Conservation (phyloP, 1,140 invertebrate genomes). For the Cephus cinctus region DNA sequence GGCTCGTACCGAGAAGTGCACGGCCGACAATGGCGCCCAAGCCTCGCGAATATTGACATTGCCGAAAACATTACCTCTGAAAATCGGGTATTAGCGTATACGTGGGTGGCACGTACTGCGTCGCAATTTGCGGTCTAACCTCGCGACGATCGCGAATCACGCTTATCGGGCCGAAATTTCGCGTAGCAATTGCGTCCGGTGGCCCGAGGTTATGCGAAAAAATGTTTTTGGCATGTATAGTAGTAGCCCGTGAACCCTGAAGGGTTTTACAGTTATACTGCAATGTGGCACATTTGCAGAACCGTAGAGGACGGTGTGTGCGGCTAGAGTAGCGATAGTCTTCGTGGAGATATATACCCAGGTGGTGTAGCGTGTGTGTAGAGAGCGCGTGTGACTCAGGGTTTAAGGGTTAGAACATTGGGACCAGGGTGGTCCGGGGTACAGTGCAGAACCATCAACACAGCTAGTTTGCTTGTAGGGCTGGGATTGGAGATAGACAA, state of each 20-base stretch:
- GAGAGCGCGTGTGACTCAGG: slow-evolving; percentile 33
- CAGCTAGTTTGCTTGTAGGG: slow-evolving; percentile 51
- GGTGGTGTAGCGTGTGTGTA: slow-evolving; percentile 25
- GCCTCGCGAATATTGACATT: slow-evolving; percentile 46
- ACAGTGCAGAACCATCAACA: slow-evolving; percentile 27
- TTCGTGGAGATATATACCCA: slow-evolving; percentile 27
- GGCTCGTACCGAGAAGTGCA: slow-evolving; percentile 18
- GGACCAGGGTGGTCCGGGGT: slow-evolving; percentile 9
- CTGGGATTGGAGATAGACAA: slow-evolving; percentile 56
- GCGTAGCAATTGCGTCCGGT: slow-evolving; percentile 7
- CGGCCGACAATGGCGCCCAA: slow-evolving; percentile 46
- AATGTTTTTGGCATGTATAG: slow-evolving; percentile 54
- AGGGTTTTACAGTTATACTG: slow-evolving; percentile 59
- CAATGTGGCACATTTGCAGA: slow-evolving; percentile 58
- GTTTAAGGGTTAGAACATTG: slow-evolving; percentile 30
- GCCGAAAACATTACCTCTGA: slow-evolving; percentile 45
- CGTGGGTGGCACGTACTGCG: slow-evolving; percentile 37
- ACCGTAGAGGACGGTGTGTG: slow-evolving; percentile 50
- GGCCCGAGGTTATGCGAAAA: slow-evolving; percentile 49
- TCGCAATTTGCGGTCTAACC: slow-evolving; percentile 42
- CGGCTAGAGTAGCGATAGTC: slow-evolving; percentile 36
- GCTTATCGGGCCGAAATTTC: slow-evolving; percentile 20
- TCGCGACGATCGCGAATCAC: slow-evolving; percentile 18
- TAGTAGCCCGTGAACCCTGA: slow-evolving; percentile 54
- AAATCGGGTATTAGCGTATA: slow-evolving; percentile 31